Percentiles rank a stretch among this genome's conserved stretches.
Evolutionary conservation across 2,113 vertebrate species (phyloP).

Genomic region (Girardinichthys multiradiatus): DNA sequence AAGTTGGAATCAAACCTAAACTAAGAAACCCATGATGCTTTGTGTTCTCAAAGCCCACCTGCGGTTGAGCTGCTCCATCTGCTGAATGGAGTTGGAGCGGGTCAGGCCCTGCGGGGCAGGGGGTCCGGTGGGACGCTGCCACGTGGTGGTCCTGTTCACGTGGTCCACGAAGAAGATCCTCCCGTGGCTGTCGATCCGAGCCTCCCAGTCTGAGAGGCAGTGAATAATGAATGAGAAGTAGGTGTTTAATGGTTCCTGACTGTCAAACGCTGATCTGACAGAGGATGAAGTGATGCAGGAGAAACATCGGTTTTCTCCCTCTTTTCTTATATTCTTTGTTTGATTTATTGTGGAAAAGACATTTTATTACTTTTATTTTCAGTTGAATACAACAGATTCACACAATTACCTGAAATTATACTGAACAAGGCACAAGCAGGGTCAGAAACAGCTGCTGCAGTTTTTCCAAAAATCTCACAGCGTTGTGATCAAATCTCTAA

Average conservation of each 20-base stretch:
- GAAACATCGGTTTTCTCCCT: too few species aligned
- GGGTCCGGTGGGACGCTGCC: slow-evolving; percentile 96
- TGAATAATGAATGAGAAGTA: background rate
- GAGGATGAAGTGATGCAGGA: background rate
- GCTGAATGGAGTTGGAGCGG: slow-evolving; percentile 97
- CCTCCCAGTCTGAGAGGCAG: slow-evolving; percentile 91
- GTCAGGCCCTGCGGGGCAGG: slow-evolving; percentile 94
- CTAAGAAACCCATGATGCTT: too few species aligned
- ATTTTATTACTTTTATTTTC: too few species aligned
- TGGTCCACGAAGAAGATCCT: slow-evolving; percentile 99
- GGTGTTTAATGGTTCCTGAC: background rate
- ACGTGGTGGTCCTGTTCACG: slow-evolving; percentile 96
- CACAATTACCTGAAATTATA: too few species aligned
- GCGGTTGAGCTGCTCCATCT: slow-evolving; percentile 99
- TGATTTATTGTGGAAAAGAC: too few species aligned
- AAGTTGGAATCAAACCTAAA: too few species aligned
- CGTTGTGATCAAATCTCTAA: too few species aligned
- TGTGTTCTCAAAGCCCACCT: slow-evolving; percentile 76
- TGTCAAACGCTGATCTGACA: background rate
- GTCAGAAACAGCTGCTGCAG: too few species aligned
- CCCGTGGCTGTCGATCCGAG: slow-evolving; percentile 97
- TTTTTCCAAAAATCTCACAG: too few species aligned
- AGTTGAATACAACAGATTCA: too few species aligned
- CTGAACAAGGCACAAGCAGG: too few species aligned
- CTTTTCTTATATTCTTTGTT: too few species aligned